Base-by-base conservation (phyloP, 2,797 vertebrate species). In the Poliocrania exsul region DNA sequence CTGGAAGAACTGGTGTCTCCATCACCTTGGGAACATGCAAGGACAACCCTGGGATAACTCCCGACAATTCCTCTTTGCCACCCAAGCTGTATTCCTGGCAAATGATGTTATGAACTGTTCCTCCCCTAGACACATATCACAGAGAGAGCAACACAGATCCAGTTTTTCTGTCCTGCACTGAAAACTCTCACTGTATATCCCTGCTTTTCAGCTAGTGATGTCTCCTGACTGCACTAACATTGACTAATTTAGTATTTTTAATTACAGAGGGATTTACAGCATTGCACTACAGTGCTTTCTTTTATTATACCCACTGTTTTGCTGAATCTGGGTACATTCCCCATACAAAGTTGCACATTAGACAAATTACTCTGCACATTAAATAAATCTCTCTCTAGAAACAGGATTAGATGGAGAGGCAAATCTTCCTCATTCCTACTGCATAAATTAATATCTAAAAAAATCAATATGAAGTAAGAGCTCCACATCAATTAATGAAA, bases 381-480 rank as follows among this genome's bases (percentile, higher is more conserved):
- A 96, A 87, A 86, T 86, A 95, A 95, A 96, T 95, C 92, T 88
- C 81, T 92, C 88, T 94, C 85, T 86, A 92, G 94, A 97, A 97
- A 96, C 72, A 93, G 92, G 90, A 96, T 94, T 88, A 96, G 80
- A 91, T 56, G 58, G 88, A 94, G 51, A 94, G 73, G 72, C 53
- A 95, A 94, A 96, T 88, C 77, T 93, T 94, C n/a, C 81, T 87
- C 61, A 88, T 93, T 95, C 66, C 69, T 90, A 71, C 23, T 40
- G 49, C 72, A 95, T 86, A 95, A 96, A 96, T 93, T 94, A 96
- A 64, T 93, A 92, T 84, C 40, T 77, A 53, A 53, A 91, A 91
- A 89, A 95, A 95, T 91, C 93, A 96, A 70, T 49, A 62, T 18
- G 40, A 91, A 92, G 49, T 51, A 92, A 94, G 74, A 91, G 65